A percentile compares a stretch with the other conserved stretches of the same genome.
Conservation (phyloP, 2,888 invertebrate species). For the Apamea monoglypha region DNA sequence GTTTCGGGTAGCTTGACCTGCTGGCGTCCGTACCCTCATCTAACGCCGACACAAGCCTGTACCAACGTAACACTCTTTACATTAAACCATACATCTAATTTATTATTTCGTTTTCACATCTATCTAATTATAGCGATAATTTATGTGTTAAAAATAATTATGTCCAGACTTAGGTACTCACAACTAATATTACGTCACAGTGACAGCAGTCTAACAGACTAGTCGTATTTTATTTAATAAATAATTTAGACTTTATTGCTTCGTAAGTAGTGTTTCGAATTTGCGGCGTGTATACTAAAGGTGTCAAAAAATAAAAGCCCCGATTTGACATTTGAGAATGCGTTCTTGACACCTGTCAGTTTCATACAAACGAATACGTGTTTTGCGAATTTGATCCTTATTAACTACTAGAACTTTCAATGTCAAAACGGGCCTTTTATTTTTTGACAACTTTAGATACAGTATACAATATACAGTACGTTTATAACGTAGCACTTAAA, state of each 20-base stretch:
- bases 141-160: constrained; percentile 50
- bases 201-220: constrained; percentile 60
- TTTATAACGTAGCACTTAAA: not conserved
- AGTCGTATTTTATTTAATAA: constrained; percentile 46
- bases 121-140: constrained; percentile 42
- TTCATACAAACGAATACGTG: too few species aligned
- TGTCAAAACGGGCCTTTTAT: too few species aligned
- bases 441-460: too few species aligned
- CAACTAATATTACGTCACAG: constrained; percentile 56
- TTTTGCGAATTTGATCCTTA: too few species aligned
- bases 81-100: constrained; percentile 40
- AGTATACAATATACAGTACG: constrained; percentile 9
- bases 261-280: constrained; percentile 2
- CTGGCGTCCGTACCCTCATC: too few species aligned
- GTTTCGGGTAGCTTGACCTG: too few species aligned
- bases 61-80: constrained; percentile 27
- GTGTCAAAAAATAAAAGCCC: too few species aligned
- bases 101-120: constrained; percentile 38
- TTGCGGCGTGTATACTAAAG: constrained; percentile 7
- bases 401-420: too few species aligned
- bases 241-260: constrained; percentile 52
- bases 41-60: constrained; percentile 17
- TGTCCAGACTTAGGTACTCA: constrained; percentile 61
- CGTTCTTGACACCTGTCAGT: too few species aligned
- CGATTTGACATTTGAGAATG: too few species aligned